Conservation (phyloP, 2,888 invertebrate species). For the Nebria brevicollis region DNA sequence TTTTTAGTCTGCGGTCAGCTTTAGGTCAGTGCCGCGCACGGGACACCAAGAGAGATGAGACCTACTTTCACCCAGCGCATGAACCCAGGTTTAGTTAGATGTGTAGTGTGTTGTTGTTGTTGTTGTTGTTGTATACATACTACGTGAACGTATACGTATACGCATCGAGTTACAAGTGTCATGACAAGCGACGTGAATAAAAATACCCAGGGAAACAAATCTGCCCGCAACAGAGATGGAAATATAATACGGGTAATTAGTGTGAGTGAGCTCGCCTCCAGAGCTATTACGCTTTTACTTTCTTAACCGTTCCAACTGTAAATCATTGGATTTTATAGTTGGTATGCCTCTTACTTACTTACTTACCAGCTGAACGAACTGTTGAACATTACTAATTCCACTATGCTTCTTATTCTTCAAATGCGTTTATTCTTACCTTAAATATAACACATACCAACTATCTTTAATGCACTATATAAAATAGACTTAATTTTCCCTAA, state of each 20-base stretch:
- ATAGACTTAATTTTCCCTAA: no score
- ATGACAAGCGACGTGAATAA: constrained; percentile 38
- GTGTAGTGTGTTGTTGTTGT: no score
- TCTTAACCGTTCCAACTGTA: constrained; percentile 1
- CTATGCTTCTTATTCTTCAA: background rate
- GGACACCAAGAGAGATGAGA: constrained; percentile 17
- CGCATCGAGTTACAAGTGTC: constrained; percentile 42
- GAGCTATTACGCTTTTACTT: background rate
- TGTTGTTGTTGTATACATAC: no score
- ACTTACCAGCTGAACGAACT: background rate
- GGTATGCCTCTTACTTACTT: background rate
- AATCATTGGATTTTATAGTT: background rate
- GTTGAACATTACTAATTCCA: background rate
- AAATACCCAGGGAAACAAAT: constrained; percentile 26
- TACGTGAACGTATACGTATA: background rate
- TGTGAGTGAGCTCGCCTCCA: background rate
- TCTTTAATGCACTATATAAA: no score
- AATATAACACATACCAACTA: no score
- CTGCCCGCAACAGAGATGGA: background rate
- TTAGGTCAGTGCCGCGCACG: constrained; percentile 12
- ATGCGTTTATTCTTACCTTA: no score
- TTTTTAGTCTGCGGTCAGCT: constrained; percentile 10
- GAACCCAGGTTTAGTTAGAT: background rate
- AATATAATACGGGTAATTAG: background rate
- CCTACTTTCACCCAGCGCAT: constrained; percentile 35